These are phyloP conservation scores for Helobdella robusta DNA, from an alignment of 2,888 invertebrate species.

Conservation along the genomic window DNA sequence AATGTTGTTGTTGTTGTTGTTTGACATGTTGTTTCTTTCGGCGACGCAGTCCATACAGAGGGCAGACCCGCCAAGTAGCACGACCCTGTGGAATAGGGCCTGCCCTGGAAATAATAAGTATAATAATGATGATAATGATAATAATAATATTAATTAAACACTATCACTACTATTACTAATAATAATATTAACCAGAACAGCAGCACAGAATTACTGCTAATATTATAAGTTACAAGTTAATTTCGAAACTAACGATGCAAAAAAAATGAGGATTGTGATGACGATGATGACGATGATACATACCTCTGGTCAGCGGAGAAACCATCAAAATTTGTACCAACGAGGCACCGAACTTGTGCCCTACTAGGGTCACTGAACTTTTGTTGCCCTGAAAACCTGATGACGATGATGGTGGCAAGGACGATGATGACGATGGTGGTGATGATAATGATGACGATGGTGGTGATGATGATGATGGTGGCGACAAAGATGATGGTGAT, in stretches of 20 bases:
- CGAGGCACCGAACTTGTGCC: slow-evolving; percentile 87
- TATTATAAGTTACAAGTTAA: background rate
- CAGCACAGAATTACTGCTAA: background rate
- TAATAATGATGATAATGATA: too few species aligned
- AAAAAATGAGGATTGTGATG: background rate
- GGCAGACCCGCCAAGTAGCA: slow-evolving; percentile 14
- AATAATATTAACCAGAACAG: background rate
- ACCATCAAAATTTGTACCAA: slow-evolving; percentile 94
- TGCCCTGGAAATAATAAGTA: slow-evolving; percentile 13
- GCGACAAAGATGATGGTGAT: too few species aligned
- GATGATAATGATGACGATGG: slow-evolving; percentile 19
- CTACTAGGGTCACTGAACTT: slow-evolving; percentile 70
- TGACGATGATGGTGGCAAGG: slow-evolving; percentile 20
- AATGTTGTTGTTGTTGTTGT: too few species aligned
- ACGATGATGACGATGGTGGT: slow-evolving; percentile 24
- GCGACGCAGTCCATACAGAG: slow-evolving; percentile 13
- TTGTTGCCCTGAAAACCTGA: slow-evolving; percentile 83
- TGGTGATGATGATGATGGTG: slow-evolving; percentile 67
- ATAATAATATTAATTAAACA: background rate
- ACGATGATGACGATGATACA: background rate
- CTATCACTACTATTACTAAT: background rate
- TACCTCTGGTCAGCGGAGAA: slow-evolving; percentile 80
- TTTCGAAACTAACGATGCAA: too few species aligned
- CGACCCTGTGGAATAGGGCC: background rate
- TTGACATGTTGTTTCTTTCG: too few species aligned